phyloP scores from a whole-genome alignment of 1,140 invertebrate species.

The Drosophila pectinifera region DNA sequence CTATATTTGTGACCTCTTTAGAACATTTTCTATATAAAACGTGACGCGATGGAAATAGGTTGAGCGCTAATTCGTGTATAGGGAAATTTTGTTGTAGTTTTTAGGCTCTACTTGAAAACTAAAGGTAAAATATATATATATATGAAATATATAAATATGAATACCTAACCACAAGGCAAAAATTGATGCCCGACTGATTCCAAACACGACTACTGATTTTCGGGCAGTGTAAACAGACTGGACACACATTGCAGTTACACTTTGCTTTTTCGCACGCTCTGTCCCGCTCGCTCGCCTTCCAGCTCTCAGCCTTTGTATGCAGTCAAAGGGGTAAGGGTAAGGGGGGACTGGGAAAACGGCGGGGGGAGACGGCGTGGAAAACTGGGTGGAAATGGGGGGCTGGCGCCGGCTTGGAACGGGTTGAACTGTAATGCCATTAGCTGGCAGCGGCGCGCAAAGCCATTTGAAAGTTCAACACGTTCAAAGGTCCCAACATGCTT shows the following conservation, averaged over 20 bases:
- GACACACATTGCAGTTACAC: conserved; percentile 68
- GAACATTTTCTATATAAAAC: background rate
- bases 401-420: conserved; percentile 28
- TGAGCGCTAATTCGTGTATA: no score
- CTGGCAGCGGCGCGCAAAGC: conserved; percentile 80
- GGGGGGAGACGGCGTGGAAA: background rate
- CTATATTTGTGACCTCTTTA: no score
- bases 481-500: conserved; percentile 79
- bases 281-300: background rate
- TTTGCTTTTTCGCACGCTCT: conserved; percentile 69
- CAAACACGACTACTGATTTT: background rate
- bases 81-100: no score
- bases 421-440: conserved; percentile 80
- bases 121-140: background rate
- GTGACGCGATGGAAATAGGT: no score
- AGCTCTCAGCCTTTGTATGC: conserved; percentile 64
- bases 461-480: conserved; percentile 83
- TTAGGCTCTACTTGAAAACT: no score
- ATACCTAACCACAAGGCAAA: no score
- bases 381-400: background rate
- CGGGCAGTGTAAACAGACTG: conserved; percentile 26
- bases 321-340: conserved; percentile 50
- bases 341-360: background rate
- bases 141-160: background rate
- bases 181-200: no score